These are phyloP conservation scores for Neodon shergylaensis DNA, from an alignment of 2,113 vertebrate genomes.

Conservation along the genomic window DNA sequence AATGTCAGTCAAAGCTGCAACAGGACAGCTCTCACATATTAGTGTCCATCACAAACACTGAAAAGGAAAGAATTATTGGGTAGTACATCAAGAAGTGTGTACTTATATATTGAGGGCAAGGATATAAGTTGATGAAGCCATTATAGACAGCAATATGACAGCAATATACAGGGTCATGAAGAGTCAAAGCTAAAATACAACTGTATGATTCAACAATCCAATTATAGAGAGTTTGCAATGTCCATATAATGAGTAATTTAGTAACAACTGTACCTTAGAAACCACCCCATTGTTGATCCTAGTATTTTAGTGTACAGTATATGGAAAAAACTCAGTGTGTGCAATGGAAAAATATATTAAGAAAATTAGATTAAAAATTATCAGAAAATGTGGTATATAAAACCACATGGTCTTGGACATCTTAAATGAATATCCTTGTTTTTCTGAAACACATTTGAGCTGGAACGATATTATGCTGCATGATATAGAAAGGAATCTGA, in stretches of 20 bases:
- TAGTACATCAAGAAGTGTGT: not conserved
- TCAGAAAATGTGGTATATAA: not conserved
- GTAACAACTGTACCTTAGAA: not conserved
- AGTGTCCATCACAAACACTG: not conserved
- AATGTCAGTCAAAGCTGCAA: not conserved
- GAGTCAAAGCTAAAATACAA: not conserved
- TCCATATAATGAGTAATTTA: not conserved
- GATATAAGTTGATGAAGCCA: not conserved
- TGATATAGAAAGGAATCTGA: not conserved
- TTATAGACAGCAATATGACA: not conserved
- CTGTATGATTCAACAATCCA: not conserved
- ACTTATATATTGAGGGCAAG: not conserved
- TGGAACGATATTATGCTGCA: not conserved
- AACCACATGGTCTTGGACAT: not conserved
- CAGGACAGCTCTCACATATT: no score
- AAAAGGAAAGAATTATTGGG: not conserved
- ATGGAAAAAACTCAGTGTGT: not conserved
- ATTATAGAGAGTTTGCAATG: not conserved
- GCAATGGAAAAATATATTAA: not conserved
- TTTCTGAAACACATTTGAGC: not conserved
- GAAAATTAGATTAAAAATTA: not conserved
- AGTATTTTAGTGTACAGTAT: not conserved
- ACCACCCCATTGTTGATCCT: not conserved
- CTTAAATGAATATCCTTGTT: not conserved
- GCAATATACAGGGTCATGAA: no score